These are phyloP conservation scores for Lycopodina hypogea DNA, from an alignment of 37 sponge, comb jelly and placozoan species.

Conservation along the genomic window DNA sequence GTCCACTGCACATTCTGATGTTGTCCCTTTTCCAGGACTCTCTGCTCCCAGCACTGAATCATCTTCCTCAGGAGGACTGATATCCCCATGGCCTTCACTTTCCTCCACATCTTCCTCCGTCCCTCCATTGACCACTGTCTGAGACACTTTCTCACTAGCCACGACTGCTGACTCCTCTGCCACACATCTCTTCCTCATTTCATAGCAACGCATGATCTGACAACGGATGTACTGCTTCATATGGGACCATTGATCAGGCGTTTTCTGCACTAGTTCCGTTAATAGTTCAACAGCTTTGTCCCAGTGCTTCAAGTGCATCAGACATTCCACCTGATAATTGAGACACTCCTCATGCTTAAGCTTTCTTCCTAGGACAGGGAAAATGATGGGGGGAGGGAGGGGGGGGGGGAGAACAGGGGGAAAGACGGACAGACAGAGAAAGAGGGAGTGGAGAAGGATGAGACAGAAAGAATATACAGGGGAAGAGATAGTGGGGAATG, in stretches of 20 bases:
- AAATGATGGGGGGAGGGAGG: not conserved
- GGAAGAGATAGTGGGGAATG: not conserved
- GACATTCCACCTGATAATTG: slow-evolving; percentile 35
- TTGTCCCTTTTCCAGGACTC: too few species aligned
- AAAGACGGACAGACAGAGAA: not conserved
- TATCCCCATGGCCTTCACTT: not conserved
- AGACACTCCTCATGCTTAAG: slow-evolving; percentile 48
- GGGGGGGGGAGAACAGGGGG: not conserved
- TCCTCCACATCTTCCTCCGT: not conserved
- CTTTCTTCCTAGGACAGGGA: slow-evolving; percentile 28
- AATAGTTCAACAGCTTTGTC: slow-evolving; percentile 26
- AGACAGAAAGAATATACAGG: not conserved
- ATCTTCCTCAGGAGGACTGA: not conserved
- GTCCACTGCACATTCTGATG: not conserved
- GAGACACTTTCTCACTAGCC: not conserved
- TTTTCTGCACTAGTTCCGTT: not conserved
- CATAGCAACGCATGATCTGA: slow-evolving; percentile 35
- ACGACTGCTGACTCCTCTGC: not conserved
- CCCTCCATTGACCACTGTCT: not conserved
- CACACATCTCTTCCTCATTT: not conserved
- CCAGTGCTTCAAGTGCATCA: slow-evolving; percentile 28
- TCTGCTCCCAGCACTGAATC: too few species aligned
- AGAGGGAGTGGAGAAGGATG: not conserved
- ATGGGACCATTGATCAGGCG: slow-evolving; percentile 69
- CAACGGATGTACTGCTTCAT: slow-evolving; percentile 35